phyloP scores from a whole-genome alignment of 2,888 invertebrate genomes.

The Glaucopsyche alexis region DNA sequence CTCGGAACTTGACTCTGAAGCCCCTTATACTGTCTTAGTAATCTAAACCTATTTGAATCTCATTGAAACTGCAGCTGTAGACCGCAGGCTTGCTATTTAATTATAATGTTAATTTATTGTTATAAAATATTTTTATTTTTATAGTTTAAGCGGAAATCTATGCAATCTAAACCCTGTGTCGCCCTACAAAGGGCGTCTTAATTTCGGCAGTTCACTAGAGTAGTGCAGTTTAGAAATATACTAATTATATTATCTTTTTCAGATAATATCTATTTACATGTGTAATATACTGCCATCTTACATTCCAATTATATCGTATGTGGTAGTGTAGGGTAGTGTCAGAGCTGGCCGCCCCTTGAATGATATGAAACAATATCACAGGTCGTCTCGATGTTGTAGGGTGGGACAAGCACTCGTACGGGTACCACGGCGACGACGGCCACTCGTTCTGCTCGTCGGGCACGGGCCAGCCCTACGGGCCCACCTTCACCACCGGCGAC shows the following conservation, averaged over 20 bases:
- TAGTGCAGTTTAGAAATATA: neutral
- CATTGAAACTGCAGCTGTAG: no score
- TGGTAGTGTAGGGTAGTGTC: neutral
- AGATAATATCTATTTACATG: neutral
- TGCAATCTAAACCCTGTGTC: neutral
- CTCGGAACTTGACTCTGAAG: no score
- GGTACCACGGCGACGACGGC: conserved; percentile 99
- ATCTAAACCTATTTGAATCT: no score
- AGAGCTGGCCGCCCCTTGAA: conserved; percentile 2
- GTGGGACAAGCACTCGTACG: conserved; percentile 99
- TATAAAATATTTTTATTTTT: neutral
- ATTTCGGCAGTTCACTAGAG: neutral
- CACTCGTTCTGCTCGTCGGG: conserved; percentile 99
- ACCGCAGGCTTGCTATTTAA: no score
- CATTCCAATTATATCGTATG: neutral
- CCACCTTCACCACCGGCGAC: conserved; percentile 98
- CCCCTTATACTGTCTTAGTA: no score
- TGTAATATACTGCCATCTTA: neutral
- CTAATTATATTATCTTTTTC: neutral
- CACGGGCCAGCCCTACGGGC: conserved; percentile 98
- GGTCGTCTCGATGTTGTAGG: conserved; percentile 75
- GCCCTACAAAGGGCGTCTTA: neutral
- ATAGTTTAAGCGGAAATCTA: neutral
- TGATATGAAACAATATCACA: conserved; percentile 22
- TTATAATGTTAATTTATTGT: neutral